Evolutionary conservation across 2,113 vertebrate genomes (phyloP).

Genomic region (Cranoglanis bouderius): DNA sequence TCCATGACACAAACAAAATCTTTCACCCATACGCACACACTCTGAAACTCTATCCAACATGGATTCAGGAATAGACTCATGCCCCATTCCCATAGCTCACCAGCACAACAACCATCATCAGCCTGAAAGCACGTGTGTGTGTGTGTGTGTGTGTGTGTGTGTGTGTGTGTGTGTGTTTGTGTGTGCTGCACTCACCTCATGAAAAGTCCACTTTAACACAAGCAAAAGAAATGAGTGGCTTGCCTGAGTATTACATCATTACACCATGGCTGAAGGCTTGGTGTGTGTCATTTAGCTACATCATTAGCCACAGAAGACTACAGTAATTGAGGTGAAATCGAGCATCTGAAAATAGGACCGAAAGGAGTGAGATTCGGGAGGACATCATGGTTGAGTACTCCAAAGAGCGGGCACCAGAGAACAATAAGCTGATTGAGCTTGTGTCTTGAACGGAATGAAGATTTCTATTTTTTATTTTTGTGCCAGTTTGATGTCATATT

Average conservation of each 20-base stretch:
- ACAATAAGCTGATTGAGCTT: neutral
- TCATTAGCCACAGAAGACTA: slow-evolving; percentile 37
- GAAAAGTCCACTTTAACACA: slow-evolving; percentile 32
- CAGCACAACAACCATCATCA: neutral
- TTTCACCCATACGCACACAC: slow-evolving; percentile 39
- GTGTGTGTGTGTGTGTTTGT: slow-evolving; percentile 19
- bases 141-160: slow-evolving; percentile 9
- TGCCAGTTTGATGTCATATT: neutral
- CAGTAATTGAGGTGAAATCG: slow-evolving; percentile 38
- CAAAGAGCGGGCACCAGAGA: neutral
- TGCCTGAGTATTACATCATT: slow-evolving; percentile 37
- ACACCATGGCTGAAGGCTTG: slow-evolving; percentile 29
- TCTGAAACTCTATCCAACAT: slow-evolving; percentile 18
- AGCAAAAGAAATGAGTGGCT: slow-evolving; percentile 19
- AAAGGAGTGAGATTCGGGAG: neutral
- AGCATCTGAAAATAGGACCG: slow-evolving; percentile 18
- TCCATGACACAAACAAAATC: slow-evolving; percentile 44
- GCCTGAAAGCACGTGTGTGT: neutral
- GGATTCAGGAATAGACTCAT: slow-evolving; percentile 22
- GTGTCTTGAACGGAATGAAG: neutral
- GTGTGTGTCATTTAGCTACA: slow-evolving; percentile 34
- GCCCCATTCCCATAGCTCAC: neutral
- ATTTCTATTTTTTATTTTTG: neutral
- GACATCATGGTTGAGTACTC: neutral
- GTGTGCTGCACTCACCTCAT: neutral